Evolutionary conservation across 2,888 invertebrate genomes (phyloP), one percentile per base, ranked within the genome.

Genomic region (Drosophila anomalata): DNA sequence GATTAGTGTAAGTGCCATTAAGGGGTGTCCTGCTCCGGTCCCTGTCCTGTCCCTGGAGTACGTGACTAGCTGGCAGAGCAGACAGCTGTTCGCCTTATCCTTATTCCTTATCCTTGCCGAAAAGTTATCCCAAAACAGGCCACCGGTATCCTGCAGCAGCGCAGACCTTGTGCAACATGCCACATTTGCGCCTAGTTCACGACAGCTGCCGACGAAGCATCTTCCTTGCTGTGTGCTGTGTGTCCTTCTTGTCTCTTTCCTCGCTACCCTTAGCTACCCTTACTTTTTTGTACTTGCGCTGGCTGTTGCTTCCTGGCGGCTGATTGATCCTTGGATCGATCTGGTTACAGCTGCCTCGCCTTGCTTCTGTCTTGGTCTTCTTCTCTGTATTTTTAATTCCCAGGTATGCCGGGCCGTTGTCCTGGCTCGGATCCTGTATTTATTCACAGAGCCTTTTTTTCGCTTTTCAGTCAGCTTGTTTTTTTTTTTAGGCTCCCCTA

Each of bases 1-100:
- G 85, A 87, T 82, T 87, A 78, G 79, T 81, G 76, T 69, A 84
- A 78, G 72, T 87, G 76, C 55, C 68, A 73, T 85, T 84, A 65
- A 76, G 56, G 60, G 71, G 68, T 48, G 52, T 60, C 62, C 42
- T 42, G 42, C 41, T 48, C 36, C 11, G 26, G 26, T 22, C 44
- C 29, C 51, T 4, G 22, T 3, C 4, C 22, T 24, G 42, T 62
- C 42, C 20, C 26, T 42, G 56, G 66, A 42, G 77, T 68, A 74
- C 76, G 76, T 70, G 75, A 68, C 46, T 41, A 48, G 53, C 46
- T 11, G 42, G 14, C 7, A 22, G 50, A 65, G n/a, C 65, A 46
- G 52, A 47, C 65, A 65, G 65, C 65, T 65, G 65, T 65, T 65
- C 54, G 67, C 54, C 67, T 66, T 66, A 65, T 65, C 65, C 67